Evolutionary conservation across 2,113 vertebrate genomes (phyloP), one percentile per base, ranked within the genome.

Genomic region (Marmota monax): DNA sequence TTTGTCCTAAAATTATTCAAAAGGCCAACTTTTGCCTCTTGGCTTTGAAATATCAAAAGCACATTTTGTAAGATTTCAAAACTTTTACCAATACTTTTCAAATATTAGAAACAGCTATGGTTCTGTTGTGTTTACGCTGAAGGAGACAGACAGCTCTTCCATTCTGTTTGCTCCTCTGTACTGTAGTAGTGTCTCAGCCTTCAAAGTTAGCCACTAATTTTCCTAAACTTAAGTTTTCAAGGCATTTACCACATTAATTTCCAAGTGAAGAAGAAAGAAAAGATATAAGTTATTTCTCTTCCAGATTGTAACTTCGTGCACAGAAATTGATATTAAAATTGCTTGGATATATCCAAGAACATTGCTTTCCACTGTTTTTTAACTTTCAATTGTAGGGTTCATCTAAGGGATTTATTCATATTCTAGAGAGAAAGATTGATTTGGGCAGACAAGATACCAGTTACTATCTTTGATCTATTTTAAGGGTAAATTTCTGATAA

Each of bases 211-310:
- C 56, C 67, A 5, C 37, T 27, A 0, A 94, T 84, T 87, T 42
- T 69, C 45, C 76, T 72, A 83, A 94, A 84, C 29, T 39, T 88
- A 82, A 70, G 63, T 90, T 97, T 92, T 93, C 25, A 86, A 77
- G 80, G 18, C 18, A 13, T 73, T 51, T 56, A 23, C 45, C 39
- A 72, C 37, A 16, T 82, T 77, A n/a, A 77, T 90, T 96, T 95
- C 51, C n/a, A 92, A 45, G 73, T 73, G 65, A 23, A 17, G 85
- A 7, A 20, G 32, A 37, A 48, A 32, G 7, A 2, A 25, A 45
- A 61, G 32, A 78, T 86, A 48, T 14, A 37, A 29, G 11, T 82
- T 79, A 63, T 39, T 96, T 65, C 9, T 87, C 16, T 92, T 90
- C 7, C 32, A 67, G 5, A 82, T 93, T 90, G 23, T 93, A 69